Conservation (phyloP, 1,140 invertebrate genomes). For the Helicoverpa armigera region DNA sequence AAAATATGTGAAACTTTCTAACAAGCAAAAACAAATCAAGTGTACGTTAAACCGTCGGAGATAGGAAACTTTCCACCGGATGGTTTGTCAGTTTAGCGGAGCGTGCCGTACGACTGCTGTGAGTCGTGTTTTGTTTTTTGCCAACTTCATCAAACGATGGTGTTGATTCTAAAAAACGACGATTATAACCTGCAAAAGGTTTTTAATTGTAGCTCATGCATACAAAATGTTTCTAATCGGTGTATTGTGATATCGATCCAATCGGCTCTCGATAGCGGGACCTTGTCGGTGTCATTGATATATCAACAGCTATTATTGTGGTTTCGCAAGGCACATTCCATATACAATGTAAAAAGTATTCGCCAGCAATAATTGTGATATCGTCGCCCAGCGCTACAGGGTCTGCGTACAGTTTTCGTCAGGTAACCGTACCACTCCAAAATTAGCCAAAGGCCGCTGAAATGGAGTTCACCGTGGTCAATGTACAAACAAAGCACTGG, state of each 20-base stretch:
- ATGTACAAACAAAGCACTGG: no score
- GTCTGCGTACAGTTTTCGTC: no score
- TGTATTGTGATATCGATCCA: not conserved
- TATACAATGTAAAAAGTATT: constrained; percentile 30
- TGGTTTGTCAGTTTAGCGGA: constrained; percentile 17
- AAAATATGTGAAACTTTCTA: not conserved
- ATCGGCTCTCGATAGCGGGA: not conserved
- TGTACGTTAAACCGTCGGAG: not conserved
- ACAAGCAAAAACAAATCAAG: not conserved
- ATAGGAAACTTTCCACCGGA: not conserved
- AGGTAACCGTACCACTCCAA: no score
- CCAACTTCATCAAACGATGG: constrained; percentile 19
- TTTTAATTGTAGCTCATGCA: constrained; percentile 12
- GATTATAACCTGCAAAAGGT: constrained; percentile 3
- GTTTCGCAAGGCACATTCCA: constrained; percentile 33
- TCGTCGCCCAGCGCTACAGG: not conserved
- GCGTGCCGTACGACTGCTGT: not conserved
- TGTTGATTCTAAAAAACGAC: not conserved
- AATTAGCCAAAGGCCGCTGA: no score
- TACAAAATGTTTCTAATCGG: constrained; percentile 5
- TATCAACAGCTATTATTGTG: not conserved
- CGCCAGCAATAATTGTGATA: constrained; percentile 21
- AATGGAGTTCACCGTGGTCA: no score
- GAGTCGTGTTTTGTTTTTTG: constrained; percentile 11
- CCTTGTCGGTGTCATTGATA: constrained; percentile 34